Conservation (phyloP, 2,797 vertebrate species). For the Lepus townsendii region DNA sequence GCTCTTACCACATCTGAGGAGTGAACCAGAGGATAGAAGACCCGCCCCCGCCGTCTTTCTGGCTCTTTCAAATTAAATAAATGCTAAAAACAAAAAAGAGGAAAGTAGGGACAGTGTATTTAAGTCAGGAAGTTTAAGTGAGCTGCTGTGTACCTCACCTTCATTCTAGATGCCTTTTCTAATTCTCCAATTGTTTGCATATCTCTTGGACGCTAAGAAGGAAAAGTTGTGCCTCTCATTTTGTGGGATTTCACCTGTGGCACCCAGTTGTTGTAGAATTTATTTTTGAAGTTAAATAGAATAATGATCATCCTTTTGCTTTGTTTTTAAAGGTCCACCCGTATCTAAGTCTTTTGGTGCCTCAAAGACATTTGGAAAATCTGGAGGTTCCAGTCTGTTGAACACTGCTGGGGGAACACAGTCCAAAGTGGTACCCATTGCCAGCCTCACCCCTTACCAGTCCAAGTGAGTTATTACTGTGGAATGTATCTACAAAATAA, state of each 20-base stretch:
- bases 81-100: too few relatives aligned
- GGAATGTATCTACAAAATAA: not conserved
- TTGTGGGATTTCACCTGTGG: slow-evolving; percentile 4
- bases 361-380: slow-evolving; percentile 91
- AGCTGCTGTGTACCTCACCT: not conserved
- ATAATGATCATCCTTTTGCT: slow-evolving; percentile 61
- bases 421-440: slow-evolving; percentile 96
- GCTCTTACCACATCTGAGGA: too few relatives aligned
- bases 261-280: not conserved
- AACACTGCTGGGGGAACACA: slow-evolving; percentile 92
- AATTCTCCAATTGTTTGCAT: not conserved
- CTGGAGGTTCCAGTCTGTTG: slow-evolving; percentile 80
- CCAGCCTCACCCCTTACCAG: slow-evolving; percentile 98
- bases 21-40: too few relatives aligned
- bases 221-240: not conserved
- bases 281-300: slow-evolving; percentile 26
- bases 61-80: too few relatives aligned
- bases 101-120: too few relatives aligned
- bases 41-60: too few relatives aligned
- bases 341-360: slow-evolving; percentile 87
- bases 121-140: not conserved
- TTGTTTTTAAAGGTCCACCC: slow-evolving; percentile 84
- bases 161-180: not conserved
- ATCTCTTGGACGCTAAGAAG: slow-evolving; percentile 15
- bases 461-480: slow-evolving; percentile 93